These are phyloP conservation scores for Mesocentrotus franciscanus DNA, from an alignment of 53 echinoderm and acorn worm genomes.

Conservation along the genomic window DNA sequence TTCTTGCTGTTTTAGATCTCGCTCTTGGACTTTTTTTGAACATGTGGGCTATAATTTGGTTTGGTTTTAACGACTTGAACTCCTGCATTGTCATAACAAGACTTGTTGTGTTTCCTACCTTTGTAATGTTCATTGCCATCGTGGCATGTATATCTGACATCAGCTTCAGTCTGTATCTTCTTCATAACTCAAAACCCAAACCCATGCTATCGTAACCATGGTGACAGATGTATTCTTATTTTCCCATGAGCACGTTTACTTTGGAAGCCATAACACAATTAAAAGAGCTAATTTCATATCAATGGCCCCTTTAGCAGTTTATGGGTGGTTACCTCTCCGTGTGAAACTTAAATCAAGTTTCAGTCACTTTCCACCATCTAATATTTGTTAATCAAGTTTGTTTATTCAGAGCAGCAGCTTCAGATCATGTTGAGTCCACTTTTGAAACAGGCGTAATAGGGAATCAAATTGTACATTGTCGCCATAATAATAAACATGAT, in stretches of 20 bases:
- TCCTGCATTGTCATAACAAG: background rate
- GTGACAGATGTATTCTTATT: background rate
- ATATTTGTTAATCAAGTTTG: background rate
- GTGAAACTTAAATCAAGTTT: background rate
- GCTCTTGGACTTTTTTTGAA: background rate
- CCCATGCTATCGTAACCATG: background rate
- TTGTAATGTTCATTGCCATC: background rate
- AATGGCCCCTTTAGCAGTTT: background rate
- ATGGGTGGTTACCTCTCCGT: background rate
- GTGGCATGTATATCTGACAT: background rate
- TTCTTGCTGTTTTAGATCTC: background rate
- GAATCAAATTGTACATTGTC: too few species aligned
- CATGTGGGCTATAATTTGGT: conserved; percentile 31
- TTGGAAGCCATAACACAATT: background rate
- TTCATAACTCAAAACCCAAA: background rate
- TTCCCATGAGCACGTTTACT: background rate
- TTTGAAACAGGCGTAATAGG: background rate
- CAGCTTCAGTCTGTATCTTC: background rate
- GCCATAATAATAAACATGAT: too few species aligned
- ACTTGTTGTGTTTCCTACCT: background rate
- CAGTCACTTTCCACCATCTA: background rate
- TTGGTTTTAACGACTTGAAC: background rate
- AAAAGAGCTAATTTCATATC: background rate
- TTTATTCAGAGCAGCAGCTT: background rate
- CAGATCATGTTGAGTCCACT: background rate